These are phyloP conservation scores for Aurelia aurita complex sp. Pacific DNA, from an alignment of 30 jellyfish, hydroid and myxozoan genomes.

Conservation along the genomic window DNA sequence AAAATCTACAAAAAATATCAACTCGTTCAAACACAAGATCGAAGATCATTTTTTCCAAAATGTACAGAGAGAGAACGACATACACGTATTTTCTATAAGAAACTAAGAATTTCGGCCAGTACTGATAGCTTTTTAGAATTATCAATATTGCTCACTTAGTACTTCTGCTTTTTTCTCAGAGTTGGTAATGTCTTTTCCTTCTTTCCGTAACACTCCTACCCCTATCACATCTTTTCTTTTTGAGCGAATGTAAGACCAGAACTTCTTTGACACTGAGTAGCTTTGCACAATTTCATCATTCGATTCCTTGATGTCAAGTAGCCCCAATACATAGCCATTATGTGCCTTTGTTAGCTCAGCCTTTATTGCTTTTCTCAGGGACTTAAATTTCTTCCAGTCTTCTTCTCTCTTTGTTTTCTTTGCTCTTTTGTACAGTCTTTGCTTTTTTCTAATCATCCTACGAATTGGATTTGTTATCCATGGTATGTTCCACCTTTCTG, in stretches of 20 bases:
- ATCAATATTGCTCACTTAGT: constrained; percentile 22
- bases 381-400: constrained; percentile 50
- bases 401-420: constrained; percentile 56
- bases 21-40: no score
- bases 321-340: constrained; percentile 63
- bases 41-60: no score
- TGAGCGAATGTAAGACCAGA: constrained; percentile 47
- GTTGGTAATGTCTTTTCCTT: constrained; percentile 43
- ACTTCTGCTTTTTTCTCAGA: constrained; percentile 43
- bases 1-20: no score
- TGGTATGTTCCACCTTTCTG: no score
- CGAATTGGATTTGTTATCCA: constrained; percentile 33
- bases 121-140: no score
- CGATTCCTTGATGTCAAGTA: constrained; percentile 49
- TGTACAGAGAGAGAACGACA: no score
- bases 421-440: constrained; percentile 58
- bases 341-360: constrained; percentile 55
- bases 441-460: constrained; percentile 47
- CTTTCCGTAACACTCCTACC: constrained; percentile 37
- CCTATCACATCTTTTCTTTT: constrained; percentile 35
- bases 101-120: no score
- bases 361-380: constrained; percentile 55
- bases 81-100: no score
- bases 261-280: constrained; percentile 60
- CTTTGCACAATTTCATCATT: constrained; percentile 31